Evolutionary conservation across 2,888 invertebrate species (phyloP), one percentile per base, ranked within the genome.

Genomic region (Iphiclides podalirius): DNA sequence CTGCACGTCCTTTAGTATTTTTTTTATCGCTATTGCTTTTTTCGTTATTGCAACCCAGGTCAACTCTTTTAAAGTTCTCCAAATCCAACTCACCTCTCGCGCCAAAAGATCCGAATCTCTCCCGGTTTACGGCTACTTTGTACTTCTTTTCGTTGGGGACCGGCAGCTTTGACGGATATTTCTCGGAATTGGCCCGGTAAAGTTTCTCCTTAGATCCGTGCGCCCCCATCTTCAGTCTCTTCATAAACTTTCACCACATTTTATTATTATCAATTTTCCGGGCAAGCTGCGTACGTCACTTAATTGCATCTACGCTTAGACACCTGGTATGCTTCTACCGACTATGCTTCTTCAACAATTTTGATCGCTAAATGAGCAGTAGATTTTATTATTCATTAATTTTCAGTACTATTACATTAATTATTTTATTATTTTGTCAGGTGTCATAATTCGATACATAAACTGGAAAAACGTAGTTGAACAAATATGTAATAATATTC

Each of bases 201-300:
- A 94, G 87, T 81, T 93, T 93, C 80, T 93, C 93, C 88, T 94
- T 94, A 52, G 94, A 94, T 68, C 93, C 93, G 84, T 94, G 93
- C 60, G 93, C 93, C 65, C 94, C 94, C 94, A 94, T 94, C 75
- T 84, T 91, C 70, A 70, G 63, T 60, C 71, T 69, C 73, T 72
- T 81, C 80, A 79, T 79, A 54, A 74, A 79, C 67, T 62, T 28
- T 75, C 62, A 73, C 60, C 65, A 63, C 82, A 80, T 79, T 63
- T 54, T 72, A 64, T 61, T 58, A 61, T 55, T 37, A 26, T 28
- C 40, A 14, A 26, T 34, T 44, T 39, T 26, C 34, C 16, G 17
- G 38, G n/a, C 42, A 31, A 49, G 41, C 38, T 31, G 41, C 39
- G 44, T 43, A 33, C 23, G 39, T 35, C 14, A 9, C 39, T 4